Percentiles rank a stretch among this genome's conserved stretches.
These are phyloP conservation scores for Vulpes vulpes DNA, from an alignment of 2,113 vertebrate species.

Conservation along the genomic window DNA sequence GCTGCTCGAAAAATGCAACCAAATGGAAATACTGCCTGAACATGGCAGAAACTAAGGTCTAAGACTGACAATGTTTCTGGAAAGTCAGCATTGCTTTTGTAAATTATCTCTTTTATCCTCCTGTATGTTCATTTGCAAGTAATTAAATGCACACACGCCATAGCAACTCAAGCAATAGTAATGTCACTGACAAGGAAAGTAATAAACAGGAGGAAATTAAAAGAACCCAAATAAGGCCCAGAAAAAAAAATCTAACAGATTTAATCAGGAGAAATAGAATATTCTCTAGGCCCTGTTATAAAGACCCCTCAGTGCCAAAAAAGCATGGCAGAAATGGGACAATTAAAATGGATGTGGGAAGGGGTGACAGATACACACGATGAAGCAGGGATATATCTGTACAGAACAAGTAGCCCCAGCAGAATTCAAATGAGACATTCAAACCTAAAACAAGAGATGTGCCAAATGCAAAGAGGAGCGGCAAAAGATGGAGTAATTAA, in stretches of 20 bases:
- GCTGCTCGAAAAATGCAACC: background rate
- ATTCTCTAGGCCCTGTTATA: background rate
- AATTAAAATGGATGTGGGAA: background rate
- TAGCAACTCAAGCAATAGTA: background rate
- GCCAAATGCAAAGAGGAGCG: background rate
- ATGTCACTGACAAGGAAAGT: background rate
- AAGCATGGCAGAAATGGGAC: background rate
- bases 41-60: background rate
- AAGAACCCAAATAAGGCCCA: background rate
- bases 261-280: background rate
- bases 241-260: background rate
- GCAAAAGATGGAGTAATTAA: background rate
- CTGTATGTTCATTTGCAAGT: background rate
- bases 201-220: conserved; percentile 33
- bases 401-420: background rate
- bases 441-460: background rate
- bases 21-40: background rate
- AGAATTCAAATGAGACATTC: conserved; percentile 7
- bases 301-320: background rate
- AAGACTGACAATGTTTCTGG: background rate
- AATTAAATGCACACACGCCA: background rate
- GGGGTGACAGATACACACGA: background rate
- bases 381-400: no score
- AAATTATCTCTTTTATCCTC: background rate
- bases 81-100: background rate